phyloP scores from a whole-genome alignment of 1,140 invertebrate genomes.

The Philaenus spumarius region DNA sequence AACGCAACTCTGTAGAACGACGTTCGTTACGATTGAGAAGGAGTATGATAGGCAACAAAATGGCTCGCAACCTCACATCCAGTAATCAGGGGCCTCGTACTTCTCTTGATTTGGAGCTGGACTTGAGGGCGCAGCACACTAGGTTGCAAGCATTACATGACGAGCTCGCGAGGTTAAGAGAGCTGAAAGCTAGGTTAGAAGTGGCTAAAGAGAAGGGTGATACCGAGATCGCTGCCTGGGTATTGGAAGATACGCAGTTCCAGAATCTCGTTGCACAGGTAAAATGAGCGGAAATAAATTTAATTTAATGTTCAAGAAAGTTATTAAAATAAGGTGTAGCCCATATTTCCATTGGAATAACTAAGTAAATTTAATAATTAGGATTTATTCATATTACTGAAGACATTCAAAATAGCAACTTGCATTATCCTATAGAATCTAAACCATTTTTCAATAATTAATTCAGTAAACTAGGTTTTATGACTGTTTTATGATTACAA shows the following conservation, averaged over 20 bases:
- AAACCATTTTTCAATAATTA: no score
- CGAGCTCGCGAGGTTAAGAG: slow-evolving; percentile 72
- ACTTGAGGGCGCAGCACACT: slow-evolving; percentile 82
- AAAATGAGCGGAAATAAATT: no score
- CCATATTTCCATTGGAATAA: no score
- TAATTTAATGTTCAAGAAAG: no score
- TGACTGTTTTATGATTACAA: no score
- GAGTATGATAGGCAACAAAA: slow-evolving; percentile 18
- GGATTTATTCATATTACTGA: no score
- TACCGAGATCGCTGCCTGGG: slow-evolving; percentile 70
- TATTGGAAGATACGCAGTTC: slow-evolving; percentile 79
- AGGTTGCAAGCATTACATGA: slow-evolving; percentile 72
- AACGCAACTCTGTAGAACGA: slow-evolving; percentile 81
- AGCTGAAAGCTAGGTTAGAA: slow-evolving; percentile 58
- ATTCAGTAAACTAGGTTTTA: no score
- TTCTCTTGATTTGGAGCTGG: slow-evolving; percentile 85
- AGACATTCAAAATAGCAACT: no score
- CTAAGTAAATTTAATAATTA: no score
- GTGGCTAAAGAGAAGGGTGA: slow-evolving; percentile 68
- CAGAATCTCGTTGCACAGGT: slow-evolving; percentile 65
- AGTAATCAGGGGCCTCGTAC: slow-evolving; percentile 51
- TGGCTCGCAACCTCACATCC: not conserved
- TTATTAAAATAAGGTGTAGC: no score
- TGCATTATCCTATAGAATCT: no score
- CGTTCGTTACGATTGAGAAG: slow-evolving; percentile 67